A percentile compares a stretch with the other conserved stretches of the same genome.
Evolutionary conservation across 1,140 invertebrate species (phyloP).

Genomic region (Pollicipes pollicipes): DNA sequence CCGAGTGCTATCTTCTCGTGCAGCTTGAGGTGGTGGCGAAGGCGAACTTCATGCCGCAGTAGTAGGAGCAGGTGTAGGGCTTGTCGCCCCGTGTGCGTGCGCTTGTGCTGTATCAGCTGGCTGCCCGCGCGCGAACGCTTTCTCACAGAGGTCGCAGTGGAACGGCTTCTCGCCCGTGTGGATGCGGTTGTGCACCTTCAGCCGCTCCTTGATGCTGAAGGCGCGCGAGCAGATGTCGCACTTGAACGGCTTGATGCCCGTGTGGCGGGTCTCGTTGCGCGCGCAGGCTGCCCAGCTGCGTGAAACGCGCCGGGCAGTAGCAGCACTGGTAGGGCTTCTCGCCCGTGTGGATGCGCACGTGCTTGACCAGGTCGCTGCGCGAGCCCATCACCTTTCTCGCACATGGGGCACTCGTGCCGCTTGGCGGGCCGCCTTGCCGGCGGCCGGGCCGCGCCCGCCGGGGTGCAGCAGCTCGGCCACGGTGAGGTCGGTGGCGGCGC

Average conservation of each 20-base stretch:
- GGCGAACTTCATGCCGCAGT: conserved; percentile 33
- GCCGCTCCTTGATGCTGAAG: conserved; percentile 51
- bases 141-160: conserved; percentile 59
- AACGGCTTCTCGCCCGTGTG: conserved; percentile 79
- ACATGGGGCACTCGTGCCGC: conserved; percentile 15
- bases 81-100: conserved; percentile 60
- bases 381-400: conserved; percentile 15
- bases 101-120: conserved; percentile 62
- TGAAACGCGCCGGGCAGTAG: conserved; percentile 43
- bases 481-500: conserved; percentile 13
- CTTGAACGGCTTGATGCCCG: conserved; percentile 29
- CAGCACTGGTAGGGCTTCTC: conserved; percentile 38
- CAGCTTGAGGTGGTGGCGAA: conserved; percentile 17
- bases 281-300: conserved; percentile 44
- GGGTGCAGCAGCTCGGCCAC: conserved; percentile 15
- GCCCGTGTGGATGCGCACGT: too few relatives aligned
- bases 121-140: conserved; percentile 63
- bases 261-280: conserved; percentile 36
- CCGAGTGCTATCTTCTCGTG: conserved; percentile 45
- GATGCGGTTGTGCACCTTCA: conserved; percentile 54
- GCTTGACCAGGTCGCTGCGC: conserved; percentile 17
- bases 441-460: conserved; percentile 13
- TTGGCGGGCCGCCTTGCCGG: conserved; percentile 11
- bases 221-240: conserved; percentile 43
- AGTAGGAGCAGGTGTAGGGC: conserved; percentile 35